Percentiles rank a stretch among this genome's conserved stretches.
phyloP scores from a whole-genome alignment of 2,888 invertebrate genomes.

The Tanypteryx hageni region DNA sequence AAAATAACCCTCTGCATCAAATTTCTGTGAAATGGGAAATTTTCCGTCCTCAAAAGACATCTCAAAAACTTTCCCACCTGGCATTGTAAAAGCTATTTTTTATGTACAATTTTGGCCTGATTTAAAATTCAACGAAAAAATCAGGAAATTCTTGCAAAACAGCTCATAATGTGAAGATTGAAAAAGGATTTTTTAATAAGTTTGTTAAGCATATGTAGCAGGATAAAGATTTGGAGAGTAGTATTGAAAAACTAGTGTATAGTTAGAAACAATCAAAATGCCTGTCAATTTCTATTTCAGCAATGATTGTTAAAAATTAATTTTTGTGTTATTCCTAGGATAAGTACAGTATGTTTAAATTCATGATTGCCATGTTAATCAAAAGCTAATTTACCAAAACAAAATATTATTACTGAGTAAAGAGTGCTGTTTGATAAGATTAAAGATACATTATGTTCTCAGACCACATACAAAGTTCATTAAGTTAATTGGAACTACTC shows the following conservation, averaged over 20 bases:
- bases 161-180: constrained; percentile 47
- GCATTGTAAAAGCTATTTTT: constrained; percentile 57
- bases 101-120: constrained; percentile 58
- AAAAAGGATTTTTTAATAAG: constrained; percentile 48
- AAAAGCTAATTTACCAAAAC: constrained; percentile 56
- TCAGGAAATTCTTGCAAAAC: constrained; percentile 53
- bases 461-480: constrained; percentile 60
- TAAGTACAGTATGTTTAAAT: constrained; percentile 52
- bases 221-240: constrained; percentile 50
- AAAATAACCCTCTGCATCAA: constrained; percentile 60
- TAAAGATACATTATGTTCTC: constrained; percentile 52
- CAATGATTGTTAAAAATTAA: constrained; percentile 34
- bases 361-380: constrained; percentile 36
- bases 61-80: constrained; percentile 57
- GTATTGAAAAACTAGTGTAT: constrained; percentile 51
- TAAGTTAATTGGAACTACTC: constrained; percentile 47
- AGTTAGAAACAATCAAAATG: constrained; percentile 47
- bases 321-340: constrained; percentile 44
- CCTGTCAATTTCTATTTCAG: constrained; percentile 48
- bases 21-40: constrained; percentile 60
- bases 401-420: constrained; percentile 44
- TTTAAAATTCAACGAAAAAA: constrained; percentile 39
- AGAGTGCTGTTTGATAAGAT: constrained; percentile 57
- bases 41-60: constrained; percentile 55
- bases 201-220: constrained; percentile 39